These are phyloP conservation scores for Thereva nobilitata DNA, from an alignment of 2,888 invertebrate genomes.

Conservation along the genomic window DNA sequence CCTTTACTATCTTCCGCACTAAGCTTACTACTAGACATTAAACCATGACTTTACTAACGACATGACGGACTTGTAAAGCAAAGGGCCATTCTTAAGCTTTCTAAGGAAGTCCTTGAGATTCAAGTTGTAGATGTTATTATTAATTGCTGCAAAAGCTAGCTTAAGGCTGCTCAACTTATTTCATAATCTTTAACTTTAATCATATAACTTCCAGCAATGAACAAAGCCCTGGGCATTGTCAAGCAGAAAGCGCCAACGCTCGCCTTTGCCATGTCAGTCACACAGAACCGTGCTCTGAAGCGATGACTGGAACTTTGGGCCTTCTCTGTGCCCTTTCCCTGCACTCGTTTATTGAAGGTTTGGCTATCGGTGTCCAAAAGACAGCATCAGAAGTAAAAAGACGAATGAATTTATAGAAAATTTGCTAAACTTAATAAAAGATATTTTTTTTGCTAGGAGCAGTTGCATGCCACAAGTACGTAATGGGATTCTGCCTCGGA, in stretches of 20 bases:
- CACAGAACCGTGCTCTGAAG: conserved; percentile 66
- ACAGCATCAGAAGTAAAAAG: conserved; percentile 63
- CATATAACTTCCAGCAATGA: not conserved
- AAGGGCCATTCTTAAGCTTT: too few species aligned
- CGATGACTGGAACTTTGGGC: conserved; percentile 68
- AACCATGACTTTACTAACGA: too few species aligned
- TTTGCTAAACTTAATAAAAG: conserved; percentile 53
- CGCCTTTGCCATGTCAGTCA: conserved; percentile 68
- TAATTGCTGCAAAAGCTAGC: too few species aligned
- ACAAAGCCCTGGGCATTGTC: conserved; percentile 38
- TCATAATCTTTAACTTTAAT: not conserved
- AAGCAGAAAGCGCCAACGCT: conserved; percentile 51
- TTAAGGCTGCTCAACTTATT: too few species aligned
- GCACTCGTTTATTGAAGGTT: conserved; percentile 78
- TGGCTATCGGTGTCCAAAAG: conserved; percentile 79
- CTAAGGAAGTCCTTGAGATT: too few species aligned
- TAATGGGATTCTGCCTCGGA: conserved; percentile 81
- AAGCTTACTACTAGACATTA: too few species aligned
- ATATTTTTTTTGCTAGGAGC: conserved; percentile 69
- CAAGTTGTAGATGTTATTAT: too few species aligned
- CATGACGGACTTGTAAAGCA: too few species aligned
- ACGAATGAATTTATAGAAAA: conserved; percentile 11
- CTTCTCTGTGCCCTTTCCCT: conserved; percentile 74
- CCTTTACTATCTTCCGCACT: too few species aligned
- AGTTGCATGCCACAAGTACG: conserved; percentile 78